Evolutionary conservation across 2,888 invertebrate species (phyloP), one percentile per base, ranked within the genome.

Genomic region (Brenthis hecate): DNA sequence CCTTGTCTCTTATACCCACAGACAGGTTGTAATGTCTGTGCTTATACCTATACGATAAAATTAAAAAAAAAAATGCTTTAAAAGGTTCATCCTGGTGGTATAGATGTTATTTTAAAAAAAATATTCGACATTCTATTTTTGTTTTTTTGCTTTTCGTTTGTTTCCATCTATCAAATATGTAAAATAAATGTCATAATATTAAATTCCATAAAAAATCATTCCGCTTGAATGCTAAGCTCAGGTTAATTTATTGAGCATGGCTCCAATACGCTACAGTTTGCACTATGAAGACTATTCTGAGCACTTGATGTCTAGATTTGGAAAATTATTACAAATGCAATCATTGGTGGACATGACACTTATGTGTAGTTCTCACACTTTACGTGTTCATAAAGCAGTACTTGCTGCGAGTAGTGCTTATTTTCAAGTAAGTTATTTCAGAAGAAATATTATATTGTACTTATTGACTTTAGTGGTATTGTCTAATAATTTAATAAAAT

Each of bases 271-370:
- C 56, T 95, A 94, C 77, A 94, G 94, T 81, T 93, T 95, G 70
- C 95, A 95, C 81, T 95, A 95, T 93, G 94, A 95, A 84, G 95
- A 94, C 81, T 95, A 96, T 85, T 94, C 95, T 36, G 94, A 94
- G 76, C 95, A 95, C 81, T 89, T 96, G 75, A 94, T 95, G 82
- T 94, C 95, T 64, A 94, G 95, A 79, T 94, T 96, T 81, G 95
- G 96, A 73, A 94, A 95, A 80, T 89, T 96, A 55, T 92, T 96
- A 81, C 95, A 96, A 87, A 94, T 95, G 82, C 96, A 96, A 83
- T 94, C 95, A 69, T 91, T 96, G 73, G 96, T 96, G 55, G 96
- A 96, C 83, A 94, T 96, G 85, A 96, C 95, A 63, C 94, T 96
- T 57, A 95, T 95, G 92, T 96, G 96, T 81, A 95, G 96, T 78